Percentiles rank a stretch among this genome's conserved stretches.
Conservation (phyloP, 2,888 invertebrate species). For the Ectemnius lituratus region DNA sequence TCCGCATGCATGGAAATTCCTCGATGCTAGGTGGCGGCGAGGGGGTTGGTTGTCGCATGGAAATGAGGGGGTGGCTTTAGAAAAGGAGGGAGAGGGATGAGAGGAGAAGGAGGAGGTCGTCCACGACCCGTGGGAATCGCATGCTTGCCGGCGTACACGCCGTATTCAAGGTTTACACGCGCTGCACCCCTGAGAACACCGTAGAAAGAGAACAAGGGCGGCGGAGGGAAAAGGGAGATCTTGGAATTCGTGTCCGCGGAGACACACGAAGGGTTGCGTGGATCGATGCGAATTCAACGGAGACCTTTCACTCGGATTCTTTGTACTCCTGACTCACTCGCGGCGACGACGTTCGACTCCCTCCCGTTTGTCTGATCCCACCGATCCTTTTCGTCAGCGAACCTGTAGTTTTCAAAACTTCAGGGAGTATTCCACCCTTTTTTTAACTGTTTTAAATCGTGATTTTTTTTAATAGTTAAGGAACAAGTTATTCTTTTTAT, state of each 20-base stretch:
- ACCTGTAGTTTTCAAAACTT: no score
- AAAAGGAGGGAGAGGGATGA: slow-evolving; percentile 10
- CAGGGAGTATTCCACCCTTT: no score
- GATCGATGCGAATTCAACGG: neutral
- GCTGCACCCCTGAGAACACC: slow-evolving; percentile 12
- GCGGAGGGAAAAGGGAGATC: neutral
- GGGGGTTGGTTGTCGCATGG: slow-evolving; percentile 14
- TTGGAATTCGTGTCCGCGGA: slow-evolving; percentile 23
- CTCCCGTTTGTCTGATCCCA: no score
- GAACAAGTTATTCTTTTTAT: no score
- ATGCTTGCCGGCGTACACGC: slow-evolving; percentile 16
- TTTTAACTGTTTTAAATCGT: no score
- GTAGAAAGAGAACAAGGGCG: no score
- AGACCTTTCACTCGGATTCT: no score
- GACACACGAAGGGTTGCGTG: slow-evolving; percentile 22
- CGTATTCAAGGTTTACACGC: slow-evolving; percentile 36
- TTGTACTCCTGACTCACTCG: no score
- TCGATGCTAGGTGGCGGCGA: slow-evolving; percentile 9
- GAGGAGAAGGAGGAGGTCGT: no score
- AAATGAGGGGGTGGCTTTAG: slow-evolving; percentile 14
- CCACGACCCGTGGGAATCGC: slow-evolving; percentile 33
- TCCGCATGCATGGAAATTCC: slow-evolving; percentile 26
- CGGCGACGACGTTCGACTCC: no score
- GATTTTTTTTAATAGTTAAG: no score
- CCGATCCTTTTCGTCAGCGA: no score